A percentile compares a stretch with the other conserved stretches of the same genome.
Evolutionary conservation across 2,888 invertebrate species (phyloP).

Genomic region (Ochropleura plecta): DNA sequence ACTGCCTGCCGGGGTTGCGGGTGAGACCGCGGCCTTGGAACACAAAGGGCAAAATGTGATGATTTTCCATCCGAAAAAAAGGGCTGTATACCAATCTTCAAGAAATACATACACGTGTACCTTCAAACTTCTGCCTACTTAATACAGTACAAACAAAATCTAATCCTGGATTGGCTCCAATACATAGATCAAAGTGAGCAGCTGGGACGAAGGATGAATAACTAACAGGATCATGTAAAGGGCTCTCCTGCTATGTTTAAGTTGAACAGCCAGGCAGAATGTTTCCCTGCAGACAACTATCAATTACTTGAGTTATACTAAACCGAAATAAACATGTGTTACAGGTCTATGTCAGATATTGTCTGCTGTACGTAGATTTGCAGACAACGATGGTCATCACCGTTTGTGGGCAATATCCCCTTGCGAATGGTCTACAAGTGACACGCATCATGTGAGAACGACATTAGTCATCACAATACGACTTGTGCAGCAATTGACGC

Average conservation of each 20-base stretch:
- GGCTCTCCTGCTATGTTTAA: conserved; percentile 14
- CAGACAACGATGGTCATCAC: background rate
- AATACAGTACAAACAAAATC: conserved; percentile 43
- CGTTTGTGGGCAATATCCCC: background rate
- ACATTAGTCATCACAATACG: too few relatives aligned
- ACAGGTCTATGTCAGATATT: background rate
- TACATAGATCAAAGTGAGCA: conserved; percentile 53
- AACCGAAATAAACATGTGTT: background rate
- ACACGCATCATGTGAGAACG: too few relatives aligned
- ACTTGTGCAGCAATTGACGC: too few relatives aligned
- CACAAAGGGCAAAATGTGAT: too few relatives aligned
- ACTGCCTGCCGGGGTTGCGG: too few relatives aligned
- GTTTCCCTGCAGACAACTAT: conserved; percentile 9
- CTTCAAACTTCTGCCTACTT: background rate
- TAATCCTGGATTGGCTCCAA: conserved; percentile 40
- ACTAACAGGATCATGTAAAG: conserved; percentile 28
- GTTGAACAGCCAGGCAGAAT: conserved; percentile 14
- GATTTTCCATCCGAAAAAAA: too few relatives aligned
- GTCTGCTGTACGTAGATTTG: background rate
- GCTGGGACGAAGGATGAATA: conserved; percentile 57
- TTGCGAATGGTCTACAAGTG: too few relatives aligned
- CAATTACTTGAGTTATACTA: conserved; percentile 29
- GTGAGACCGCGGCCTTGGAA: too few relatives aligned
- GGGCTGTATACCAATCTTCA: background rate
- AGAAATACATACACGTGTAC: background rate